A percentile compares a stretch with the other conserved stretches of the same genome.
Evolutionary conservation across 2,888 invertebrate genomes (phyloP).

Genomic region (Andrena trimmerana): DNA sequence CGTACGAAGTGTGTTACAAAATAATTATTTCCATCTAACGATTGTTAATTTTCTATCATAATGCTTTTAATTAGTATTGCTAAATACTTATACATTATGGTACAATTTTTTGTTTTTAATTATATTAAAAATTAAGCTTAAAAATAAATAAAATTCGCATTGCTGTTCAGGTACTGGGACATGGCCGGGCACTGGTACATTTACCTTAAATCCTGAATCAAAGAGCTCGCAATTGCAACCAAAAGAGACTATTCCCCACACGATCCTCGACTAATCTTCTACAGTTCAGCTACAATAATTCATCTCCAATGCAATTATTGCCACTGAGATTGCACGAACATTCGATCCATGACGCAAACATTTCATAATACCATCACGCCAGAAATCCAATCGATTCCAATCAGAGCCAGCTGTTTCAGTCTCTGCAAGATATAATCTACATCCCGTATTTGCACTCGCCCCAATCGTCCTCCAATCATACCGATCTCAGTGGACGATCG

Average conservation of each 20-base stretch:
- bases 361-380: neutral
- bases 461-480: neutral
- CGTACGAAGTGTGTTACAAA: too few relatives aligned
- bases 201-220: neutral
- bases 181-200: too few relatives aligned
- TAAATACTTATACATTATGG: too few relatives aligned
- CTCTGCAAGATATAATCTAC: neutral
- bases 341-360: neutral
- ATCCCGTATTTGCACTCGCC: neutral
- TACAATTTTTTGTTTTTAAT: too few relatives aligned
- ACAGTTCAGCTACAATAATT: neutral
- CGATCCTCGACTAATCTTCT: neutral
- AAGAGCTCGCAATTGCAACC: neutral
- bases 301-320: neutral
- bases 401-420: neutral
- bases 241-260: neutral
- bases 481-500: neutral
- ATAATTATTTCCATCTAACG: too few relatives aligned
- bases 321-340: neutral
- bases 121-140: too few relatives aligned
- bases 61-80: too few relatives aligned
- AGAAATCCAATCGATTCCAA: constrained; percentile 8
- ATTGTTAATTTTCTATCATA: too few relatives aligned
- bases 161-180: too few relatives aligned
- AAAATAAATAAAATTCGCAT: too few relatives aligned